Base-by-base conservation (phyloP, 2,113 vertebrate species). In the Antechinus flavipes region DNA sequence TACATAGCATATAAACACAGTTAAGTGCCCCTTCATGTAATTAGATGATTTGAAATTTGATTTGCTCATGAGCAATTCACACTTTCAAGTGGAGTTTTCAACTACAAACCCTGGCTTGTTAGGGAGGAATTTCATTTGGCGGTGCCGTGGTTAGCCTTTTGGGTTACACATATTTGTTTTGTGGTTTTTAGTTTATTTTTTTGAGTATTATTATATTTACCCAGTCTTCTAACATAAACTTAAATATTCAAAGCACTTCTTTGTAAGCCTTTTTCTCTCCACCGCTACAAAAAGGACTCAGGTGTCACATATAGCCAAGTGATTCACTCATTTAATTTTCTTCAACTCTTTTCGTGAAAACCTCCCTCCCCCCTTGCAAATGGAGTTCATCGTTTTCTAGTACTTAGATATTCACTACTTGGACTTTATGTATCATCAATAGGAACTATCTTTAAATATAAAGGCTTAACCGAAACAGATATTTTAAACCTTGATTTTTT, bases 401-500 rank as follows among this genome's bases (percentile, higher is more conserved):
- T 89, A 95, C 92, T 92, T 96, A 19, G 52, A 10, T 93, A 89
- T 14, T 54, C 52, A 30, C 19, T 97, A 53, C 5, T 2, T 0
- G 56, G 92, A 89, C 52, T 53, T 94, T 92, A 76, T 94, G 61
- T 95, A 8, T n/a, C 1, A 10, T 92, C 25, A 68, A 93, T 91
- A 92, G 55, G 94, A 93, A 92, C 96, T 97, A 98, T 91, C 10
- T 96, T 58, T 89, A 90, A 92, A 46, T 94, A 58, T 58, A 95
- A 95, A 94, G 95, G 93, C 96, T 98, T 97, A 93, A 96, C 94
- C 98, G 98, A 98, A 92, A 92, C 93, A 98, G 97, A 98, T 97
- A 97, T 98, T 98, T 95, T 98, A 96, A 98, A 94, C 96, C 53
- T 97, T 98, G 96, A 97, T 98, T 98, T 96, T 96, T 84, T 96